These are phyloP conservation scores for Pituophis catenifer DNA, from an alignment of 2,113 vertebrate species.

Conservation along the genomic window DNA sequence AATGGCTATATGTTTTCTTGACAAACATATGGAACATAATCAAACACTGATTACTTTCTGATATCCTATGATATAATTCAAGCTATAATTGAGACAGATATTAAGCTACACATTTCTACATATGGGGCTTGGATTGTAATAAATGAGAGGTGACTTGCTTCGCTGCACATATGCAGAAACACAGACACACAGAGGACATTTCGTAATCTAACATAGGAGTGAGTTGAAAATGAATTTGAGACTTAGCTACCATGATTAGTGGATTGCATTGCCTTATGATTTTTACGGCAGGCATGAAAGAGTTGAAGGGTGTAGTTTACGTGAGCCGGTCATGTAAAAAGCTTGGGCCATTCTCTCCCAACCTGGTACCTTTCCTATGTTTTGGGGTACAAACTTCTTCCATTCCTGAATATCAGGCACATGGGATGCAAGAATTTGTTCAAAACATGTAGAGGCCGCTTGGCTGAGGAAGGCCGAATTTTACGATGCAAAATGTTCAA, in stretches of 20 bases:
- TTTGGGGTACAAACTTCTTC: neutral
- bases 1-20: neutral
- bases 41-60: neutral
- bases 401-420: neutral
- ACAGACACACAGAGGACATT: neutral
- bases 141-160: neutral
- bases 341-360: neutral
- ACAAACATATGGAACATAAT: neutral
- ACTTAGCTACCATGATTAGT: no score
- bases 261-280: neutral
- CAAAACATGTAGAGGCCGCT: neutral
- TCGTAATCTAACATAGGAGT: neutral
- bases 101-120: neutral
- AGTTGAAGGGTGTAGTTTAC: neutral
- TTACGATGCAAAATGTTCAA: neutral
- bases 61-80: neutral
- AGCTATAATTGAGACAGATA: neutral
- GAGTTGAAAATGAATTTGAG: neutral
- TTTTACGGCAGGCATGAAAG: neutral
- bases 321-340: neutral
- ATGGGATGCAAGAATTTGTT: neutral
- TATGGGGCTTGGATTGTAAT: neutral
- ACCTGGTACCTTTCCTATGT: neutral
- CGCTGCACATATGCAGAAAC: neutral
- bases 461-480: neutral